Evolutionary conservation across 2,797 vertebrate species (phyloP).

Genomic region (Gambelia wislizenii): DNA sequence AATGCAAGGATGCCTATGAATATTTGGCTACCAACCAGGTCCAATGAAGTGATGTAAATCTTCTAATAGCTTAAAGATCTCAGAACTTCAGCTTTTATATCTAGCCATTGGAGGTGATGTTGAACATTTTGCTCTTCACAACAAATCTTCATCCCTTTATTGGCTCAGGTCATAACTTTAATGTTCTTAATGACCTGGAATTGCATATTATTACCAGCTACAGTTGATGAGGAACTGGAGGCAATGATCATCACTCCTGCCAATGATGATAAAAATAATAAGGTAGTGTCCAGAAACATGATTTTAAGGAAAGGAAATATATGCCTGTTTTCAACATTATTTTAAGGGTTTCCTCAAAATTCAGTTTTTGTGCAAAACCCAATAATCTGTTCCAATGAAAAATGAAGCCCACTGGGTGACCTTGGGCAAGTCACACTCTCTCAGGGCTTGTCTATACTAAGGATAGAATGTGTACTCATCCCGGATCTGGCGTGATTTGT

Average conservation of each 20-base stretch:
- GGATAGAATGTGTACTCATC: too few relatives aligned
- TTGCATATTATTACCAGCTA: conserved; percentile 11
- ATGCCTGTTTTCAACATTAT: not conserved
- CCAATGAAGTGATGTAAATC: conserved; percentile 1
- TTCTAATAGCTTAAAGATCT: conserved; percentile 1
- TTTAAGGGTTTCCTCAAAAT: too few relatives aligned
- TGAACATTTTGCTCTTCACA: not conserved
- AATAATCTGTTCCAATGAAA: too few relatives aligned
- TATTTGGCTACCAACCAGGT: not conserved
- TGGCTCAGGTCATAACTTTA: conserved; percentile 11
- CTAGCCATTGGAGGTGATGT: not conserved
- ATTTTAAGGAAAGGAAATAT: not conserved
- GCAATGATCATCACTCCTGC: not conserved
- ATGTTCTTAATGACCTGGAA: conserved; percentile 18
- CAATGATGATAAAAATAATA: conserved; percentile 3
- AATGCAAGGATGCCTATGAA: not conserved
- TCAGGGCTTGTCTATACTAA: too few relatives aligned
- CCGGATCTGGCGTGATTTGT: too few relatives aligned
- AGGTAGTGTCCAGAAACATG: not conserved
- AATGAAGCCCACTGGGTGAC: too few relatives aligned
- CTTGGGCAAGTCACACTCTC: too few relatives aligned
- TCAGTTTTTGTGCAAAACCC: not conserved
- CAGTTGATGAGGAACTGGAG: conserved; percentile 33
- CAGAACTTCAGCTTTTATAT: conserved; percentile 24
- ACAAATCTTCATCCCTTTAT: not conserved